These are phyloP conservation scores for Camelus bactrianus DNA, from an alignment of 2,113 vertebrate genomes.

Conservation along the genomic window DNA sequence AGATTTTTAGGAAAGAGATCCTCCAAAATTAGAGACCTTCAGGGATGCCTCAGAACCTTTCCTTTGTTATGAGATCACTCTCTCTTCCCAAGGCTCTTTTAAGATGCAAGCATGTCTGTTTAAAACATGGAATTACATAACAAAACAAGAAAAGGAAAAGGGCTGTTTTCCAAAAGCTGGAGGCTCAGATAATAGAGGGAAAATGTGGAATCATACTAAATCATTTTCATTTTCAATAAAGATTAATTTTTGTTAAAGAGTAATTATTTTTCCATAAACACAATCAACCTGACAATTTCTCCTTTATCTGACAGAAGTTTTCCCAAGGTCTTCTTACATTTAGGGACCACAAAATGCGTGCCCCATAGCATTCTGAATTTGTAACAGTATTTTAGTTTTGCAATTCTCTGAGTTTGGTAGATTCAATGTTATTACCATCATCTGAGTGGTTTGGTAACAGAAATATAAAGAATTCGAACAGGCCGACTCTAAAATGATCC, in stretches of 20 bases:
- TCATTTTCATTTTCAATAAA: background rate
- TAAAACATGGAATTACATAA: background rate
- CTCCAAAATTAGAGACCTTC: background rate
- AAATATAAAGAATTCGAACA: background rate
- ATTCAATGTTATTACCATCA: background rate
- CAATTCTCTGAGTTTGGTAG: background rate
- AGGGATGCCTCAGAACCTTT: background rate
- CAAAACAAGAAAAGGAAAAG: background rate
- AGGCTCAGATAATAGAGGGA: background rate
- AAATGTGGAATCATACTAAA: background rate
- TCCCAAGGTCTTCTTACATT: background rate
- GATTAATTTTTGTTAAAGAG: background rate
- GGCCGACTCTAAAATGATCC: background rate
- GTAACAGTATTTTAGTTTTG: background rate
- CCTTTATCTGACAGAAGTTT: background rate
- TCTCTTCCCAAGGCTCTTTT: background rate
- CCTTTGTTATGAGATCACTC: background rate
- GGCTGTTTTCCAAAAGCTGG: background rate
- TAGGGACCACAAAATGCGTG: background rate
- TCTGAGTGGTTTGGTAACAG: background rate
- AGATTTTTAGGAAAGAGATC: background rate
- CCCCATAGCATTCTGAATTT: background rate
- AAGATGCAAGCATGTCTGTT: background rate
- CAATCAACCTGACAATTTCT: background rate
- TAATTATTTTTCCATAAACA: conserved; percentile 2